Evolutionary conservation across 2,888 invertebrate species (phyloP).

Genomic region (Rhagium mordax): DNA sequence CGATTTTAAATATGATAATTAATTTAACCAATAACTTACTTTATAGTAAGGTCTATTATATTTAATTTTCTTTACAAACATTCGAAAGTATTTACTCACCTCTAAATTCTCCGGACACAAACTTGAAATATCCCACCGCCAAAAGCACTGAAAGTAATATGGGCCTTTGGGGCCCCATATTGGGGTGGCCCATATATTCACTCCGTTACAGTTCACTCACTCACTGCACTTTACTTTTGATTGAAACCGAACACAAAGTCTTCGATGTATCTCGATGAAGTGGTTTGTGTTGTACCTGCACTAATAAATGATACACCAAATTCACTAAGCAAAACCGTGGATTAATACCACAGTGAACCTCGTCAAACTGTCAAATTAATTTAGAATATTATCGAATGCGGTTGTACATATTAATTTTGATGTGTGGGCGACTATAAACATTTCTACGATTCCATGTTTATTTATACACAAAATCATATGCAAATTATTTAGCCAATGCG

Average conservation of each 20-base stretch:
- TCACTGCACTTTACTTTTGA: conserved; percentile 25
- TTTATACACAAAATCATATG: conserved; percentile 22
- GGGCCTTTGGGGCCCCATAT: conserved; percentile 46
- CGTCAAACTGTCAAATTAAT: conserved; percentile 33
- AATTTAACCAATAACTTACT: too few species aligned
- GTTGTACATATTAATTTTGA: conserved; percentile 24
- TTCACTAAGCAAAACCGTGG: conserved; percentile 2
- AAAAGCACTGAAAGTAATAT: conserved; percentile 40
- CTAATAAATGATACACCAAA: neutral
- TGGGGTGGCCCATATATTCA: conserved; percentile 35
- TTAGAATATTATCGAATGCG: conserved; percentile 19
- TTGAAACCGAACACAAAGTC: conserved; percentile 24
- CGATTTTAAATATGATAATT: too few species aligned
- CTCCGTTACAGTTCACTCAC: conserved; percentile 7
- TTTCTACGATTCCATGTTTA: conserved; percentile 23
- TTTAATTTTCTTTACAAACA: too few species aligned
- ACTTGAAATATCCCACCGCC: conserved; percentile 18
- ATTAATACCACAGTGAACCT: conserved; percentile 14
- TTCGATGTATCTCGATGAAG: neutral
- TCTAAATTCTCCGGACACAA: conserved; percentile 35
- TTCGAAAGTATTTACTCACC: conserved; percentile 36
- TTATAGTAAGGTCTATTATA: too few species aligned
- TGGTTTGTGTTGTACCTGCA: neutral
- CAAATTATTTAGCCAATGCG: conserved; percentile 27
- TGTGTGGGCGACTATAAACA: conserved; percentile 27